phyloP scores from a whole-genome alignment of 1,140 invertebrate genomes.

The Limonius californicus region DNA sequence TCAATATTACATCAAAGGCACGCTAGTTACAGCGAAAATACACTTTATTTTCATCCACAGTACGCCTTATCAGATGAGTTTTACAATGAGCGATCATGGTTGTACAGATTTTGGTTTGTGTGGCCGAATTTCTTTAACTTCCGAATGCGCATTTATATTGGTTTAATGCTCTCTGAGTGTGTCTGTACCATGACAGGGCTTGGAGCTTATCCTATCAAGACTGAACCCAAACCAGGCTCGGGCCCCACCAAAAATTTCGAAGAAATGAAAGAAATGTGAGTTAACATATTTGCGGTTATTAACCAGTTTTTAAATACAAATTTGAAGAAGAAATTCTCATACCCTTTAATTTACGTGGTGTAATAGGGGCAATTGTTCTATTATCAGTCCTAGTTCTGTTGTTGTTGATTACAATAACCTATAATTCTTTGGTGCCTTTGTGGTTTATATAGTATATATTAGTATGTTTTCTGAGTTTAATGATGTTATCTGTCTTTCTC shows the following conservation, averaged over 20 bases:
- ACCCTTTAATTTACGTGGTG: too few species aligned
- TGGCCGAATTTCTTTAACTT: constrained; percentile 85
- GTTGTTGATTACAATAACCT: too few species aligned
- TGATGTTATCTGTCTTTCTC: too few species aligned
- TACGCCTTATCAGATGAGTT: constrained; percentile 60
- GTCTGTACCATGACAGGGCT: constrained; percentile 87
- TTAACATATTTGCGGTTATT: constrained; percentile 5
- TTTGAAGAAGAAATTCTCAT: too few species aligned
- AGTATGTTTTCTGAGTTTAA: too few species aligned
- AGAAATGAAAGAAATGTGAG: constrained; percentile 53
- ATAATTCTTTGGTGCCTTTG: too few species aligned
- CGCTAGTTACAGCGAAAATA: too few species aligned
- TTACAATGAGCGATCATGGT: constrained; percentile 58
- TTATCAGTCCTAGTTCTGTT: not conserved
- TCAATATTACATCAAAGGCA: too few species aligned
- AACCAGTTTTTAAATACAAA: too few species aligned
- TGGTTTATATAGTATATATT: too few species aligned
- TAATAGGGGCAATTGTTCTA: too few species aligned
- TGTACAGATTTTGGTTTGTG: constrained; percentile 80
- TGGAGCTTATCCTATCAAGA: constrained; percentile 79
- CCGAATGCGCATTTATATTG: constrained; percentile 84
- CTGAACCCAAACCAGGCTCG: constrained; percentile 68
- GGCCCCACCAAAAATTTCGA: constrained; percentile 69
- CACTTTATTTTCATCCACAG: not conserved
- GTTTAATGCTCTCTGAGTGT: constrained; percentile 85